Base-by-base conservation (phyloP, 2,113 vertebrate genomes). In the Campylomormyrus tamandua region DNA sequence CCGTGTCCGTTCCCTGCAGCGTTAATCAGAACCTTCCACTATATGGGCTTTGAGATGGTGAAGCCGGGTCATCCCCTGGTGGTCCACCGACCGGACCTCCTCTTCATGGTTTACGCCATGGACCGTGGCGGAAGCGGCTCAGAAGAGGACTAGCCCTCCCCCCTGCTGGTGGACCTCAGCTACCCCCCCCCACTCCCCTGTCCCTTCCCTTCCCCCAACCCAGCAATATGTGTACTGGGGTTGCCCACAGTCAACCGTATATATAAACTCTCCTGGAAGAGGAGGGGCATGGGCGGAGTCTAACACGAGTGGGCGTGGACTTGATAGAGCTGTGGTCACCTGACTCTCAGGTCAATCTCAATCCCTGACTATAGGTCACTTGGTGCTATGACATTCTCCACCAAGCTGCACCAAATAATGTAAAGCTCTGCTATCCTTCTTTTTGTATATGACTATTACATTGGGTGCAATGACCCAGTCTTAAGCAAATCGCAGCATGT, bases 81-180 rank as follows among this genome's bases (percentile, higher is more conserved):
- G 70, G 98, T 98, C 0, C 94, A 95, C 0, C 96, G 96, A 91
- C 96, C 98, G 3, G 98, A 99, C 2, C 96, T 99, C 94, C 96
- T 97, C 95, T 99, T 99, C 94, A 99, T 99, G 98, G 97, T 97
- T 93, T 99, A 99, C 93, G 94, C 97, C 91, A 95, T 99, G 96
- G 98, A 99, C 87, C 96, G 95, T 19, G 17, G 74, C 95, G 97
- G 96, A 96, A 97, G 97, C 94, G 97, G 97, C 94, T 98, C 96
- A 48, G 98, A 98, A 15, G 98, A 99, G 94, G 98, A 99, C 94
- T 98, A 94, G 87, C 52, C 8, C 10, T 17, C 17, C 21, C 87
- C 3, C n/a, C 45, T 5, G 45, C 27, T 11, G 24, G 83, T 45
- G 42, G 13, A 5, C 85, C 27, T 6, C 48, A 24, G 19, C 49